Percentiles rank a stretch among this genome's conserved stretches.
Conservation (phyloP, 2,113 vertebrate species). For the Tyto alba region DNA sequence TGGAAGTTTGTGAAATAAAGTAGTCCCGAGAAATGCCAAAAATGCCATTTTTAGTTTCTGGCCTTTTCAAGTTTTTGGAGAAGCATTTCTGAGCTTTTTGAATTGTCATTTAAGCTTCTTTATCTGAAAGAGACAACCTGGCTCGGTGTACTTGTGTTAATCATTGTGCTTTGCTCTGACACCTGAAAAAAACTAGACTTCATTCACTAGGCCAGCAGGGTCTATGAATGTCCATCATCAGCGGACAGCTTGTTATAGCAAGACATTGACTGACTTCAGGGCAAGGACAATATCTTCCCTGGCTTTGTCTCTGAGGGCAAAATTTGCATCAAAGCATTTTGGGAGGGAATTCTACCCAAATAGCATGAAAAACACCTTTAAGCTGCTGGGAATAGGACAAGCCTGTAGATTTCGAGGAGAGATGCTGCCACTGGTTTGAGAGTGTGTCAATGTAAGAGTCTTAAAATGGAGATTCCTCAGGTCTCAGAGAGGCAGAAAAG, state of each 20-base stretch:
- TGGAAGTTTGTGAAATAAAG: background rate
- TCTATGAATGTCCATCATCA: background rate
- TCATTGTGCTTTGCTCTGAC: background rate
- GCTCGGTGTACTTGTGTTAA: background rate
- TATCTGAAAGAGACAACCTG: background rate
- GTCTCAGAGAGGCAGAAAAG: background rate
- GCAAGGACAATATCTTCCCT: background rate
- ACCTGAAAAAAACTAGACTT: background rate
- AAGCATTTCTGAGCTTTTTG: background rate
- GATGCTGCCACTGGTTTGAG: background rate
- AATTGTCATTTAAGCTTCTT: background rate
- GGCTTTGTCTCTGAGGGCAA: background rate
- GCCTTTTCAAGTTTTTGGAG: background rate
- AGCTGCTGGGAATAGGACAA: background rate
- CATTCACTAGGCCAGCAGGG: background rate
- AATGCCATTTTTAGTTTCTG: background rate
- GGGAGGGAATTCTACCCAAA: background rate
- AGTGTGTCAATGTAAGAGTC: background rate
- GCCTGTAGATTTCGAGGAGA: background rate
- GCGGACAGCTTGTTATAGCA: background rate
- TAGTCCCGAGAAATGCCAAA: background rate
- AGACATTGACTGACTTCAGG: background rate
- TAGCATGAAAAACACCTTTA: background rate
- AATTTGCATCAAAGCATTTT: slow-evolving; percentile 15
- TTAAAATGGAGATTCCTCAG: background rate